phyloP scores from a whole-genome alignment of 2,888 invertebrate genomes.

The Geophilus truncorum region DNA sequence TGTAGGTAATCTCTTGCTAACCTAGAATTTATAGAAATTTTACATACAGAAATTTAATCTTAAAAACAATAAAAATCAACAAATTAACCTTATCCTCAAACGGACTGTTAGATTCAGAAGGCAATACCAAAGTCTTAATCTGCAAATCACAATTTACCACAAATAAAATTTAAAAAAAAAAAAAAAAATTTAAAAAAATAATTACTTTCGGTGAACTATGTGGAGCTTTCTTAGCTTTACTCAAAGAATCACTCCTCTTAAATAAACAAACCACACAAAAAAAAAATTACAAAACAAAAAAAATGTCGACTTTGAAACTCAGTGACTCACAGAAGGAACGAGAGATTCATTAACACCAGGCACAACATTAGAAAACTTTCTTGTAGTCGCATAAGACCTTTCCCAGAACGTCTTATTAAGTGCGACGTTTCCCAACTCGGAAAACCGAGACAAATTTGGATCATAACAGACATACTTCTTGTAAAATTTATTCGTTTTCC shows the following conservation, averaged over 20 bases:
- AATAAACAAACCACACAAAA: not conserved
- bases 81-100: not conserved
- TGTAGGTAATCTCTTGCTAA: not conserved
- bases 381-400: not conserved
- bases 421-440: not conserved
- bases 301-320: no score
- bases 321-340: not conserved
- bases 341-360: not conserved
- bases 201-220: not conserved
- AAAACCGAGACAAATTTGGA: not conserved
- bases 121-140: not conserved
- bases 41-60: no score
- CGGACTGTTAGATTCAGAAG: not conserved
- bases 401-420: conserved; percentile 5
- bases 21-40: no score
- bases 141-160: no score
- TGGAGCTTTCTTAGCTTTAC: not conserved
- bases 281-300: no score
- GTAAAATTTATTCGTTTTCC: not conserved
- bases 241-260: not conserved
- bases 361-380: not conserved
- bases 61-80: no score
- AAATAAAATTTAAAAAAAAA: no score
- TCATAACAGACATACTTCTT: not conserved
- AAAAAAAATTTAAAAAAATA: no score